Conservation (phyloP, 2,113 vertebrate species). For the Verasper variegatus region DNA sequence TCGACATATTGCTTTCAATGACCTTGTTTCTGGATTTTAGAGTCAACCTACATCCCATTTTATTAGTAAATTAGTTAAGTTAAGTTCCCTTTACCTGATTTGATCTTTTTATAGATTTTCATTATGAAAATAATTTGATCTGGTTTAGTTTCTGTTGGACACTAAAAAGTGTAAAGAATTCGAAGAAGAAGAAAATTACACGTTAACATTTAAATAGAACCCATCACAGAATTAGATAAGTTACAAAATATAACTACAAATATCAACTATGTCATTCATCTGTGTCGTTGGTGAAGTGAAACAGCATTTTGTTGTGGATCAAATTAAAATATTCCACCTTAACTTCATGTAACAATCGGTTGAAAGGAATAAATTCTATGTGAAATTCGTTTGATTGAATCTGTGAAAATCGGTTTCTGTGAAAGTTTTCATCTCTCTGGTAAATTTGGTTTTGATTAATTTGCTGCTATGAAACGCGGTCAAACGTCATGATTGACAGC, state of each 20-base stretch:
- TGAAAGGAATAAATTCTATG: no score
- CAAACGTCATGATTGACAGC: no score
- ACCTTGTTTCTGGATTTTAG: conserved; percentile 17
- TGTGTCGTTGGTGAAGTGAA: conserved; percentile 8
- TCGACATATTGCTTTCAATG: conserved; percentile 63
- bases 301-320: background rate
- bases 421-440: no score
- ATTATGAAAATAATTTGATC: background rate
- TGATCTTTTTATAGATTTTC: background rate
- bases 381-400: no score
- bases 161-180: background rate
- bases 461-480: no score
- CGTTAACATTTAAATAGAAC: background rate
- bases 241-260: background rate
- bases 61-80: no score
- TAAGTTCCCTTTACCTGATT: background rate
- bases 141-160: background rate
- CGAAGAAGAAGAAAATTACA: no score
- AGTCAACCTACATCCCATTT: no score
- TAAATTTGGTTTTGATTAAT: no score
- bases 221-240: background rate
- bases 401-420: no score
- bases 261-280: background rate
- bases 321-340: no score
- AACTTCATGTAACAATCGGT: no score